A percentile compares a stretch with the other conserved stretches of the same genome.
These are phyloP conservation scores for Drosophila tristis DNA, from an alignment of 1,140 invertebrate genomes.

Conservation along the genomic window DNA sequence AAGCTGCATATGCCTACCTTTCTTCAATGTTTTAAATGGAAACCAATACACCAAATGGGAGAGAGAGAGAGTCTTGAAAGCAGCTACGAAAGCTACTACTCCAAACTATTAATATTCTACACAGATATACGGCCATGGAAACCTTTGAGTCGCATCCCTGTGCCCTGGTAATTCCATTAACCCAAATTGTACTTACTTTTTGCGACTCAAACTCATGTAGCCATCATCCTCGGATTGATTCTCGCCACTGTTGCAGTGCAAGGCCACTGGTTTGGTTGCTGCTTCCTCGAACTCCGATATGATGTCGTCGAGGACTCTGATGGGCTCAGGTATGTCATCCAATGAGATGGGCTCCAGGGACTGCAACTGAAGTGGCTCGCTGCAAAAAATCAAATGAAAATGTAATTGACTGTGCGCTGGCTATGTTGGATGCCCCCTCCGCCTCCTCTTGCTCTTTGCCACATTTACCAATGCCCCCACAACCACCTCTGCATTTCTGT, in stretches of 20 bases:
- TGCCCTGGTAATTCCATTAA: background rate
- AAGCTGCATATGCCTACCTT: too few relatives aligned
- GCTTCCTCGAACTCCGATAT: constrained; percentile 94
- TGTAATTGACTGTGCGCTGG: constrained; percentile 22
- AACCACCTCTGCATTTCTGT: too few relatives aligned
- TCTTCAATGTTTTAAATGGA: too few relatives aligned
- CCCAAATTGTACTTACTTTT: constrained; percentile 85
- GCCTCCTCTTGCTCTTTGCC: background rate
- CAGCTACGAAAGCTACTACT: too few relatives aligned
- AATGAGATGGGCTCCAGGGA: constrained; percentile 68
- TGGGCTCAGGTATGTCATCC: constrained; percentile 86
- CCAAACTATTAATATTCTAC: too few relatives aligned
- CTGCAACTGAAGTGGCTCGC: constrained; percentile 55
- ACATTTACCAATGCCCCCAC: too few relatives aligned
- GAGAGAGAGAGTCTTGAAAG: too few relatives aligned
- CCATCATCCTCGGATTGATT: constrained; percentile 94
- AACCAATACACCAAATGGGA: too few relatives aligned
- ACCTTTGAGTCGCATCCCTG: too few relatives aligned
- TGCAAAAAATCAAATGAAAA: constrained; percentile 39
- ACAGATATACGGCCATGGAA: too few relatives aligned
- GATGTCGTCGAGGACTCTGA: constrained; percentile 93
- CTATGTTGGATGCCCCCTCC: background rate
- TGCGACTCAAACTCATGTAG: constrained; percentile 95
- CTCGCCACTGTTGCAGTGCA: constrained; percentile 87
- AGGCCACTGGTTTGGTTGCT: constrained; percentile 84